Base-by-base conservation (phyloP, 1,140 invertebrate genomes). In the Galendromus occidentalis region DNA sequence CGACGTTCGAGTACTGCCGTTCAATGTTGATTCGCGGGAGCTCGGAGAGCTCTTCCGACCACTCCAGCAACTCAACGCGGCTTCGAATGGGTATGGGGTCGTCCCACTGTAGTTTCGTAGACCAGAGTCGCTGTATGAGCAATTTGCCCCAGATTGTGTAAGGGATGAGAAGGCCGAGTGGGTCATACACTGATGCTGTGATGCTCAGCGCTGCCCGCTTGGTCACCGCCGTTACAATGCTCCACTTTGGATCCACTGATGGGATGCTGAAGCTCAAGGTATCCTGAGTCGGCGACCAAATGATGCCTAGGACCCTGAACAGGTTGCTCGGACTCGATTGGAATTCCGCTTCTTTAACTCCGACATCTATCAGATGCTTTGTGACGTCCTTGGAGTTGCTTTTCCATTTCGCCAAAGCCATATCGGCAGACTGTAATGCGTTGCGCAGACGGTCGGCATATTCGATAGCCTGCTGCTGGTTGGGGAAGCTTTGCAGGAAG, bases 111-210 rank as follows among this genome's bases (percentile, higher is more conserved):
- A 65, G 33, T 25, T 68, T 66, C 1, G 20, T 20, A 28, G 64
- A 66, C 68, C 69, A 70, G 6, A 70, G 20, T 66, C 66, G 33
- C 42, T 69, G 69, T 22, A 69, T 44, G 2, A 70, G 18, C 6
- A 69, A 18, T 42, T 66, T 70, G 14, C 65, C 69, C 18, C 55
- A 65, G 20, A 69, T 64, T 0, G 45, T 66, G 12, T 68, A 64
- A 6, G 68, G 69, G 18, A 67, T 33, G 20, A 69, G 7, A 18
- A 65, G 66, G 7, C 68, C 65, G 1, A 70, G 12, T 7, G 69
- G 68, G 67, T 70, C 69, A 42, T 68, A 69, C 7, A 67, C 64
- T 47, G 51, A 42, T 6, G 69, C 64, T 2, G 66, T 59, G 0
- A 42, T 25, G 4, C 64, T 65, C 17, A 70, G 65, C 12, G 69